Conservation (phyloP, 1,140 invertebrate species). For the Globodera rostochiensis region DNA sequence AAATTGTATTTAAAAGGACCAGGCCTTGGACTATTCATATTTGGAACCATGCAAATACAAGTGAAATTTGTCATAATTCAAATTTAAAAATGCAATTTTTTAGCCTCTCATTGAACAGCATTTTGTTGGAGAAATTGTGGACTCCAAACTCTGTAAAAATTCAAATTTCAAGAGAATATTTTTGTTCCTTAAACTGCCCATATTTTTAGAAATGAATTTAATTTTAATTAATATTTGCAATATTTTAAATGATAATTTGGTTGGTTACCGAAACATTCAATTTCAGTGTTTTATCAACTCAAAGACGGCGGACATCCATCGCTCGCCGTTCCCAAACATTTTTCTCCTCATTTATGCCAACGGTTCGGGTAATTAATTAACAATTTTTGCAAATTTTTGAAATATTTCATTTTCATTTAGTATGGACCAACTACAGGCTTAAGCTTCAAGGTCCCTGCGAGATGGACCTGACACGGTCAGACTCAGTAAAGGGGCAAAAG, state of each 20-base stretch:
- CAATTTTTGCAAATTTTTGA: neutral
- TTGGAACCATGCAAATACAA: constrained; percentile 65
- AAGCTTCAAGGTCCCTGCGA: constrained; percentile 62
- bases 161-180: too few species aligned
- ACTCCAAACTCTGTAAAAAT: constrained; percentile 39
- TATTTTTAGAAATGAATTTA: neutral
- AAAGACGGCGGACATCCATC: constrained; percentile 63
- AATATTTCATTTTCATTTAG: constrained; percentile 27
- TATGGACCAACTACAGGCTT: constrained; percentile 65
- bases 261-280: neutral
- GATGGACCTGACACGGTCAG: constrained; percentile 49
- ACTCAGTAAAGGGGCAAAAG: too few species aligned
- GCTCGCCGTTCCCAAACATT: constrained; percentile 62
- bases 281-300: constrained; percentile 63
- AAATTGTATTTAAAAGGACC: constrained; percentile 6
- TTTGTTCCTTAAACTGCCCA: neutral
- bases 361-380: constrained; percentile 56
- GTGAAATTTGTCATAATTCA: neutral
- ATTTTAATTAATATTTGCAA: too few species aligned
- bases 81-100: neutral
- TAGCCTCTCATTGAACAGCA: constrained; percentile 58
- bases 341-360: constrained; percentile 65
- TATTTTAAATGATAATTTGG: too few species aligned
- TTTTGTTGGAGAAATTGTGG: constrained; percentile 62
- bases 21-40: constrained; percentile 48